Conservation (phyloP, 37 sponge, comb jelly and placozoan species). For the Tethya wilhelma region DNA sequence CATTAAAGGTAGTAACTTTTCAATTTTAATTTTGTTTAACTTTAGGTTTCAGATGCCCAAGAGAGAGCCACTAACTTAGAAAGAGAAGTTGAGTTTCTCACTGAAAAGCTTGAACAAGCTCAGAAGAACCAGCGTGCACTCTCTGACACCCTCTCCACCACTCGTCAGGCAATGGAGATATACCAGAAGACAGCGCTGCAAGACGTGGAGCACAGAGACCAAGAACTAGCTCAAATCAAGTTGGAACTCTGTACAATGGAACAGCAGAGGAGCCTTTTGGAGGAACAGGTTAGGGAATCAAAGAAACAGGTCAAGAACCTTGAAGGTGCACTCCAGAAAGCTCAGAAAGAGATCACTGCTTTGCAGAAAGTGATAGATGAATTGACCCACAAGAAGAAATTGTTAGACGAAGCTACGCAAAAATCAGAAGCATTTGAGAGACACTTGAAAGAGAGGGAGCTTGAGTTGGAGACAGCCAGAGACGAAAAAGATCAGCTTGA, state of each 20-base stretch:
- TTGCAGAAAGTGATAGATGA: neutral
- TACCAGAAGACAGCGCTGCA: slow-evolving; percentile 12
- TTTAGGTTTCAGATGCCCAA: neutral
- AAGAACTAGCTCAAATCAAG: slow-evolving; percentile 6
- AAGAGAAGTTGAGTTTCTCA: neutral
- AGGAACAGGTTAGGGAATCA: slow-evolving; percentile 2
- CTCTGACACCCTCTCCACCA: neutral
- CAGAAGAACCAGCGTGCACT: neutral
- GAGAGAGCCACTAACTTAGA: neutral
- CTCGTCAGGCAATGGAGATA: slow-evolving; percentile 11
- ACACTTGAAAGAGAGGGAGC: slow-evolving; percentile 3
- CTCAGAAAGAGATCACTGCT: slow-evolving; percentile 20
- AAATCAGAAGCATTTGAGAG: neutral
- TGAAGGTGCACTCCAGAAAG: neutral
- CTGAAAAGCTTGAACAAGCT: neutral
- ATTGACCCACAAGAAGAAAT: neutral
- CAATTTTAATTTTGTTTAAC: neutral
- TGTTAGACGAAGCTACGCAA: neutral
- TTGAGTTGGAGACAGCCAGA: neutral
- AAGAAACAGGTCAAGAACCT: neutral
- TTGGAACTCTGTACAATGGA: slow-evolving; percentile 3
- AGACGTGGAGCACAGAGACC: slow-evolving; percentile 8
- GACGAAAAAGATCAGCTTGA: slow-evolving; percentile 4
- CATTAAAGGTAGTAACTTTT: neutral
- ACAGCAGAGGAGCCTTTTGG: slow-evolving; percentile 2